phyloP scores from a whole-genome alignment of 2,113 vertebrate species.

The Bungarus multicinctus region DNA sequence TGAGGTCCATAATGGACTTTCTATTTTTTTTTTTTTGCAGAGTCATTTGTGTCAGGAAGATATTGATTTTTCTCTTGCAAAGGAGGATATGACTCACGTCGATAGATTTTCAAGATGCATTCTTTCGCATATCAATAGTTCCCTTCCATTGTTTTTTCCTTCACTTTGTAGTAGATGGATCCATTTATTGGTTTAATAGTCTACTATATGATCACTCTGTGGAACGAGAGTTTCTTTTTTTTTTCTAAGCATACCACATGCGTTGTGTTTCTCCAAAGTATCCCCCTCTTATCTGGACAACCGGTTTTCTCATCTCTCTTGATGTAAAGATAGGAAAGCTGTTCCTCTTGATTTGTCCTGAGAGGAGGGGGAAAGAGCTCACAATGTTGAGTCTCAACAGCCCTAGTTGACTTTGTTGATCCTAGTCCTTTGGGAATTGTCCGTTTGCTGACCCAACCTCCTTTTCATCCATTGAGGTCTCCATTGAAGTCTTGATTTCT shows the following conservation, averaged over 20 bases:
- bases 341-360: background rate
- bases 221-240: background rate
- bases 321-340: background rate
- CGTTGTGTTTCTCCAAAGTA: background rate
- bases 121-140: background rate
- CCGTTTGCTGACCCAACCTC: background rate
- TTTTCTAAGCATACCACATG: background rate
- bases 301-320: background rate
- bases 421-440: background rate
- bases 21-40: background rate
- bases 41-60: background rate
- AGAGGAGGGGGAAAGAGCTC: background rate
- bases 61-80: background rate
- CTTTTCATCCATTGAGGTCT: background rate
- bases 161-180: background rate
- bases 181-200: background rate
- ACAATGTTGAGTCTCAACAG: background rate
- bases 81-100: background rate
- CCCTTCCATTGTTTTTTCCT: background rate
- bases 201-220: background rate
- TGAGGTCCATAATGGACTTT: background rate
- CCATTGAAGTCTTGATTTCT: background rate
- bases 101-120: background rate
- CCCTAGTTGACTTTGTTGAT: background rate
- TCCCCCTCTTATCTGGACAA: background rate